Evolutionary conservation across 2,113 vertebrate species (phyloP), one percentile per base, ranked within the genome.

Genomic region (Suncus etruscus): DNA sequence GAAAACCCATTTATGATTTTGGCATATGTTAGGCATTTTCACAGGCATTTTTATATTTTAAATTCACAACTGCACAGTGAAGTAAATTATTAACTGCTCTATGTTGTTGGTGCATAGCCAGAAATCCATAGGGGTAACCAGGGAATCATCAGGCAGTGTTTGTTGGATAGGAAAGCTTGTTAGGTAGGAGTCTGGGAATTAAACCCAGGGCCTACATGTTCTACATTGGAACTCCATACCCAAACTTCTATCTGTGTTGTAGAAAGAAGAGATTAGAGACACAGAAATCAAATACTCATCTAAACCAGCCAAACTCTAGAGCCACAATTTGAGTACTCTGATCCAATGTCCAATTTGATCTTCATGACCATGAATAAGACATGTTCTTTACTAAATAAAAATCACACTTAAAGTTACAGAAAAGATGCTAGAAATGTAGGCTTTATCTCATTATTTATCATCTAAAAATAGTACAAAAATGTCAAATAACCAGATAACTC

Each of bases 301-400:
- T 18, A 39, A 39, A 39, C 5, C 18, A 20, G 58, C 58, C 65
- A 69, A 15, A n/a, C 0, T 82, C 73, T 51, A 82, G 8, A 93
- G 32, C 1, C 1, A 63, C 54, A 39, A 10, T 14, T 69, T 91
- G 73, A 70, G 8, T 1, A 0, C 72, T 88, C 24, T 48, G 18
- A 32, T 66, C 70, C 27, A 14, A 51, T 92, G 86, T 16, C 14
- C 32, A 75, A n/a, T 82, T 90, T 90, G 81, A 65, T 82, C 88
- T 94, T 89, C 80, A 83, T 86, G 77, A 27, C 10, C 47, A 47
- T 6, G 50, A 54, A 61, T 48, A 65, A 91, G 87, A 80, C 32
- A 24, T 16, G 22, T 27, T 78, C 50, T 50, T 89, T 76, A 65
- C 58, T 82, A 76, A 77, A 14, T 51, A 32, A 83, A 31, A 39